A percentile compares a stretch with the other conserved stretches of the same genome.
Conservation (phyloP, 2,888 invertebrate species). For the Melinopterus prodromus region DNA sequence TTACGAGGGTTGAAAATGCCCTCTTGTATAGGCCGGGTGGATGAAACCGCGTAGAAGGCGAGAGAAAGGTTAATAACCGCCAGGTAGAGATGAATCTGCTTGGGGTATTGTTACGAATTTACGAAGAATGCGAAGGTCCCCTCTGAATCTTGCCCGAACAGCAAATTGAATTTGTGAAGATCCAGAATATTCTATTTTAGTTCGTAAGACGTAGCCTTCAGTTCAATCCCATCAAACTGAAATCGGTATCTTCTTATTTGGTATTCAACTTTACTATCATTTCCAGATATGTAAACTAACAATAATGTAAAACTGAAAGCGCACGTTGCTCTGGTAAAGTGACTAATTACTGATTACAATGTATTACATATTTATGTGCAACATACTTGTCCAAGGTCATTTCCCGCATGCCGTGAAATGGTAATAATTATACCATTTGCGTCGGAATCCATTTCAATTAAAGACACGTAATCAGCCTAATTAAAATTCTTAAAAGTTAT, state of each 20-base stretch:
- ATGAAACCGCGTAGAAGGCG: not conserved
- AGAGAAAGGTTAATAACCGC: not conserved
- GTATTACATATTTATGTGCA: not conserved
- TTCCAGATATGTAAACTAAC: too few relatives aligned
- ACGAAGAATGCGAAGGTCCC: not conserved
- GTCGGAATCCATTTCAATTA: not conserved
- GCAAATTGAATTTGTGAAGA: not conserved
- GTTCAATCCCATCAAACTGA: too few relatives aligned
- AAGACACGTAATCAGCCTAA: not conserved
- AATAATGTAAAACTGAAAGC: too few relatives aligned
- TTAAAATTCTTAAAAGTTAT: not conserved
- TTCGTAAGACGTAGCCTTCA: not conserved
- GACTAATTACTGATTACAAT: not conserved
- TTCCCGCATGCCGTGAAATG: not conserved
- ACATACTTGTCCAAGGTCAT: not conserved
- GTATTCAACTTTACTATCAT: too few relatives aligned
- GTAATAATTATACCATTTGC: not conserved
- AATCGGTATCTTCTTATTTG: too few relatives aligned
- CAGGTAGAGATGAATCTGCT: not conserved
- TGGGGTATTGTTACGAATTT: not conserved
- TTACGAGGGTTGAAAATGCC: not conserved
- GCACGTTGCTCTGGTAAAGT: not conserved
- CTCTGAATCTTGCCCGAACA: not conserved
- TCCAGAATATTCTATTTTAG: not conserved
- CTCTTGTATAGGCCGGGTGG: not conserved